Evolutionary conservation across 2,888 invertebrate species (phyloP), one percentile per base, ranked within the genome.

Genomic region (Diogma glabrata): DNA sequence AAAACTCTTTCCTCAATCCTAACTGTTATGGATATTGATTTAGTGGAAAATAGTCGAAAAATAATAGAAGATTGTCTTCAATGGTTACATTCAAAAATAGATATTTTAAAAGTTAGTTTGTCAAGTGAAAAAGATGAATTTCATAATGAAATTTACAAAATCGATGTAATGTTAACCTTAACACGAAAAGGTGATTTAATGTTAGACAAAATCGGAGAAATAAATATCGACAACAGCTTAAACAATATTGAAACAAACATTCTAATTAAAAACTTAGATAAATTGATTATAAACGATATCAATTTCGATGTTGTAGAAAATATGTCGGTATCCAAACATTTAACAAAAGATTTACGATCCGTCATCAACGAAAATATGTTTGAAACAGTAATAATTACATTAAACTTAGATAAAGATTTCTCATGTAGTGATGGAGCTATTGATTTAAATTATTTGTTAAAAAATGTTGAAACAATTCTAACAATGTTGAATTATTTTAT

Each of bases 21-120:
- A 43, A 23, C 20, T 22, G n/a, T 12, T 43, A 14, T 43, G 43
- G 43, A 43, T 22, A 43, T 43, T 14, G 43, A 43, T 43, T 43
- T 43, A 14, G 23, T 43, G n/a, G 43, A 43, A 43, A 43, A 43
- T 43, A 43, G 43, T 43, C 20, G 23, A 43, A 43, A 43, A 22
- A 22, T 43, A 17, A 22, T 43, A 3, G 43, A 43, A 22, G 43
- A 43, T 5, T 43, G 43, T 9, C 23, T 43, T 14, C n/a, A n/a
- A 22, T 43, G 43, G 43, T 16, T 43, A 23, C 43, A 43, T 43
- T 23, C 20, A 14, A 43, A 43, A 22, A 14, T 43, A 5, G 43
- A 43, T n/a, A 43, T 43, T 14, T 20, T 43, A 43, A 43, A 43
- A 23, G 43, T 22, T 22, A 14, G 43, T 43, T 43, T 43, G 9